Conservation (phyloP, 2,113 vertebrate genomes). For the Hyaena hyaena region DNA sequence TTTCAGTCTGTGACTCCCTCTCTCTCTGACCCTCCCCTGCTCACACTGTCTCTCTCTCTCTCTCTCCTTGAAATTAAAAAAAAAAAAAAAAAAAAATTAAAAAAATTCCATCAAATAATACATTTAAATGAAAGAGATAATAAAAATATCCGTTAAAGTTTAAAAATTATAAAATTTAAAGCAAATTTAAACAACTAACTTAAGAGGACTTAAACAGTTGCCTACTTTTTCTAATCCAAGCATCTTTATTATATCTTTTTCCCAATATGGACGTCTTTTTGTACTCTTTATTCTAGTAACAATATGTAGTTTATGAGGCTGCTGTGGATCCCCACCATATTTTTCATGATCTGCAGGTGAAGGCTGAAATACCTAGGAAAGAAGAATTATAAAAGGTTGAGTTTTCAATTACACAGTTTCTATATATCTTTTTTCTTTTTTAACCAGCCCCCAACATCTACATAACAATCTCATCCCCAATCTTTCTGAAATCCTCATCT, state of each 20-base stretch:
- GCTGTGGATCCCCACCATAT: conserved; percentile 94
- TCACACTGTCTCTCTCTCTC: no score
- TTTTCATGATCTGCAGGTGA: conserved; percentile 93
- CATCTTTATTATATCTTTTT: conserved; percentile 90
- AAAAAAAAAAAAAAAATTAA: no score
- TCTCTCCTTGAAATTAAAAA: no score
- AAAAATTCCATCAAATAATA: conserved; percentile 5
- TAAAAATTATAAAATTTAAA: conserved; percentile 34
- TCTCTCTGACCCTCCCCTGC: no score
- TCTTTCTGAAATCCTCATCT: background rate
- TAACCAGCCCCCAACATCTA: background rate
- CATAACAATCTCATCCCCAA: background rate
- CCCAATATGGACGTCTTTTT: conserved; percentile 94
- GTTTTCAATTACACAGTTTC: conserved; percentile 21
- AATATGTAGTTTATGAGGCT: conserved; percentile 96
- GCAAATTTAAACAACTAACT: background rate
- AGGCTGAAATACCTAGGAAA: conserved; percentile 90
- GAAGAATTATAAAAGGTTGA: conserved; percentile 20
- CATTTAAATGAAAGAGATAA: background rate
- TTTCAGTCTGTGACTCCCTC: no score
- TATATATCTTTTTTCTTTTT: background rate
- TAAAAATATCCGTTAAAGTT: background rate
- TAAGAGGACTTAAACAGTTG: conserved; percentile 24
- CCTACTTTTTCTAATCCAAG: conserved; percentile 94
- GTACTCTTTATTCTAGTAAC: conserved; percentile 92